Conservation (phyloP, 23 tunicate genomes). For the Ascidia mentula region DNA sequence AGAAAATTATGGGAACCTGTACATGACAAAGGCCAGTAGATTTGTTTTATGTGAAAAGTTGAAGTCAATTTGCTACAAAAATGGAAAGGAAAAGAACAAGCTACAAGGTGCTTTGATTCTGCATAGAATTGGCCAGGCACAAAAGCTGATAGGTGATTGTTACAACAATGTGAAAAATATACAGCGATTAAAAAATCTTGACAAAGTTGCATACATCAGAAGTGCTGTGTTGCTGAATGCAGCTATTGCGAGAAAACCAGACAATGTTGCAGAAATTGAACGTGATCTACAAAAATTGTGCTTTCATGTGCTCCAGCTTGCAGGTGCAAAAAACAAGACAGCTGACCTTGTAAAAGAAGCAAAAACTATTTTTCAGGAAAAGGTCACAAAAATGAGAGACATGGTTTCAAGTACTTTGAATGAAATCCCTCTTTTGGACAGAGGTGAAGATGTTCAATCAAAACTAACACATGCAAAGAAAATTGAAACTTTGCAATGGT, state of each 20-base stretch:
- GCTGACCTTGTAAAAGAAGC: not conserved
- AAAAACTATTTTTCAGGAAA: not conserved
- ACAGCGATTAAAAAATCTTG: not conserved
- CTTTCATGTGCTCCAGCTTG: not conserved
- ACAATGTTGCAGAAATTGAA: not conserved
- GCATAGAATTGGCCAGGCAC: not conserved
- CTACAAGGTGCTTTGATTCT: not conserved
- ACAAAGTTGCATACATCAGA: not conserved
- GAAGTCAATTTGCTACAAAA: not conserved
- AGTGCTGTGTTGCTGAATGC: conserved; percentile 8
- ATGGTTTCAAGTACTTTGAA: not conserved
- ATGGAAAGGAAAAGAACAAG: not conserved
- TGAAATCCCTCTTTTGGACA: not conserved
- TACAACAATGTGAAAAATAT: not conserved
- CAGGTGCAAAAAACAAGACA: not conserved
- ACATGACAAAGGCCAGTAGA: not conserved
- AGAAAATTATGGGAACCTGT: not conserved
- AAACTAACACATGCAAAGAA: conserved; percentile 13
- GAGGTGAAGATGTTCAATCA: not conserved
- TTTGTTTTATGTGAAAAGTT: not conserved
- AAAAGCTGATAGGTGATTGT: not conserved
- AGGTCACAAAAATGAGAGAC: not conserved
- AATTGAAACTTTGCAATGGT: not conserved
- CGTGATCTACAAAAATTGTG: not conserved
- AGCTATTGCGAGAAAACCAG: not conserved